phyloP scores from a whole-genome alignment of 2,113 vertebrate genomes.

The Cephalophus harveyi region DNA sequence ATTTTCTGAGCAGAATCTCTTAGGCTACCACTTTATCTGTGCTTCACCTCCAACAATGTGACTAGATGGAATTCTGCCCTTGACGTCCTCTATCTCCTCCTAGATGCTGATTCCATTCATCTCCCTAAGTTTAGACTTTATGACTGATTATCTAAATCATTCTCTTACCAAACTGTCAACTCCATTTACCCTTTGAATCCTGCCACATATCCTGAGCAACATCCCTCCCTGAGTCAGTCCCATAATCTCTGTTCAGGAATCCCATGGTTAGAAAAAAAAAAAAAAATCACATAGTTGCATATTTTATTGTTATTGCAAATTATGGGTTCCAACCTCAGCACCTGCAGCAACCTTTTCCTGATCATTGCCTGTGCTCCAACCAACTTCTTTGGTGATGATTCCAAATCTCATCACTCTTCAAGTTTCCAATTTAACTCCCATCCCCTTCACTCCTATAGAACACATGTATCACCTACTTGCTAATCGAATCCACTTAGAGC shows the following conservation, averaged over 20 bases:
- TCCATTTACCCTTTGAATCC: neutral
- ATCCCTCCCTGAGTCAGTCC: neutral
- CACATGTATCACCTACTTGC: neutral
- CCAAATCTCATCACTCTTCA: neutral
- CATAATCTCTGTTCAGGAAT: neutral
- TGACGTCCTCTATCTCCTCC: neutral
- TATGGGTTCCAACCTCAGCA: neutral
- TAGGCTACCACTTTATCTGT: neutral
- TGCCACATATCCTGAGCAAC: neutral
- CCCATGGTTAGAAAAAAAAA: neutral
- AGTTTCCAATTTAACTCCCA: neutral
- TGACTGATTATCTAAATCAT: neutral
- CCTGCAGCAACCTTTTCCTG: neutral
- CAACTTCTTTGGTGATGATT: neutral
- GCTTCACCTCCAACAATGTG: neutral
- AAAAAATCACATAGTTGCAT: neutral
- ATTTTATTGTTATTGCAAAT: neutral
- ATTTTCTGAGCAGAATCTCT: neutral
- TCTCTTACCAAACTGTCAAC: neutral
- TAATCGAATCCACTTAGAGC: neutral
- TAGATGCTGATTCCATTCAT: neutral
- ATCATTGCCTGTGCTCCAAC: neutral
- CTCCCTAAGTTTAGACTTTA: neutral
- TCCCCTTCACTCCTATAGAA: neutral
- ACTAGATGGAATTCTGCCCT: neutral